phyloP scores from a whole-genome alignment of 1,140 invertebrate species.

The Drosophila willistoni region DNA sequence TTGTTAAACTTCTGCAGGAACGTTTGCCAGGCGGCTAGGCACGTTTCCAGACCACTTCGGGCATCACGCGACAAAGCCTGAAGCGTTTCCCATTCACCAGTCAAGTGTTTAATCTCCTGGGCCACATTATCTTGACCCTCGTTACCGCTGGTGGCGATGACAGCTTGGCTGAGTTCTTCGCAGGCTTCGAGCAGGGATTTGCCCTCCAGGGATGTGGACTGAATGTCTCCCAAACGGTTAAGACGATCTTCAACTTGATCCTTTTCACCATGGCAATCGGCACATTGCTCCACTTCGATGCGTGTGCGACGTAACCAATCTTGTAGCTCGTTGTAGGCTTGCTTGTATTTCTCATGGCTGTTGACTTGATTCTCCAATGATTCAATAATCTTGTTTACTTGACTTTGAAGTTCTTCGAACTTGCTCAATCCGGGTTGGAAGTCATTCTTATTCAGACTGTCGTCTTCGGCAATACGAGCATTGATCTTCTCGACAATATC shows the following conservation, averaged over 20 bases:
- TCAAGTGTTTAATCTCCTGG: constrained; percentile 93
- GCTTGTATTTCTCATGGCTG: constrained; percentile 93
- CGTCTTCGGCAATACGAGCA: constrained; percentile 87
- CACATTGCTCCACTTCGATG: constrained; percentile 92
- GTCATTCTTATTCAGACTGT: constrained; percentile 86
- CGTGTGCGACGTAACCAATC: constrained; percentile 94
- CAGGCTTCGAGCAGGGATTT: constrained; percentile 89
- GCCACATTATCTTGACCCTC: constrained; percentile 94
- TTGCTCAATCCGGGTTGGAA: constrained; percentile 88
- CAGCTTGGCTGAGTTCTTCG: constrained; percentile 89
- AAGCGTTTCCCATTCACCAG: constrained; percentile 93
- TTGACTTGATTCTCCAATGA: constrained; percentile 92
- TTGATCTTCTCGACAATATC: constrained; percentile 90
- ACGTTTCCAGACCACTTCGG: constrained; percentile 90
- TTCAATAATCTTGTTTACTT: constrained; percentile 87
- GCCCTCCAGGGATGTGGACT: constrained; percentile 87
- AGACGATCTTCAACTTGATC: constrained; percentile 89
- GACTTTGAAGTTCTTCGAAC: constrained; percentile 88
- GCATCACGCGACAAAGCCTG: constrained; percentile 92
- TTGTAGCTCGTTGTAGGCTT: constrained; percentile 90
- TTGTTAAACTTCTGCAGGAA: constrained; percentile 90
- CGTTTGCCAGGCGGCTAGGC: constrained; percentile 93
- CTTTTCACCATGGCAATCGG: constrained; percentile 92
- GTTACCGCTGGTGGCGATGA: constrained; percentile 91
- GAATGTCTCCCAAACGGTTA: constrained; percentile 88